Conservation (phyloP, 2,797 vertebrate genomes). For the Acestrorhynchus altus region DNA sequence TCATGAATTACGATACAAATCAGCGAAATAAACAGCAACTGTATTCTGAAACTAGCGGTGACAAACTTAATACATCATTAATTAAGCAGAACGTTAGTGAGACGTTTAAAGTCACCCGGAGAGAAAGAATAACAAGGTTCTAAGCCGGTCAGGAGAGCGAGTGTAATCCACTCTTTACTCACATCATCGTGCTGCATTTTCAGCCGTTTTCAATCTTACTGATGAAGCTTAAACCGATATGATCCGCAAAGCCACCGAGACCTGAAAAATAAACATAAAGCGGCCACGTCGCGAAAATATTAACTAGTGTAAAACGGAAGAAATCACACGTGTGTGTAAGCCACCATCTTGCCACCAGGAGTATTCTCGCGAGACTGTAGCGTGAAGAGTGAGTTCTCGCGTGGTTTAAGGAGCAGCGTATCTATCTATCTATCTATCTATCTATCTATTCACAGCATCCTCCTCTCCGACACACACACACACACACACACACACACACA, state of each 20-base stretch:
- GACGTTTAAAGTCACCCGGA: too few species aligned
- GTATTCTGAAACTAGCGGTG: too few species aligned
- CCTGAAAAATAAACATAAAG: background rate
- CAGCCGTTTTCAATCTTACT: background rate
- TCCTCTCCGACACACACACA: too few species aligned
- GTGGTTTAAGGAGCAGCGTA: background rate
- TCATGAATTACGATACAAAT: too few species aligned
- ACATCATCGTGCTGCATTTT: slow-evolving; percentile 84
- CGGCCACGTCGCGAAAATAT: background rate
- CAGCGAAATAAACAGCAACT: too few species aligned
- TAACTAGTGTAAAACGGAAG: background rate
- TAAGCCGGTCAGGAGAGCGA: too few species aligned
- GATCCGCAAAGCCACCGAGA: background rate
- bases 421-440: too few species aligned
- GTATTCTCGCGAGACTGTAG: background rate
- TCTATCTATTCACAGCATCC: too few species aligned
- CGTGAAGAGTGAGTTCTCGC: background rate
- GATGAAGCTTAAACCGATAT: background rate
- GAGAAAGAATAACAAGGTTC: too few species aligned
- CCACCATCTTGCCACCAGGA: slow-evolving; percentile 1
- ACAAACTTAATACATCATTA: too few species aligned
- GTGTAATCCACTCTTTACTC: slow-evolving; percentile 51
- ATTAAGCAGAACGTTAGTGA: too few species aligned
- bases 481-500: too few species aligned
- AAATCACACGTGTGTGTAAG: background rate